Evolutionary conservation across 2,888 invertebrate genomes (phyloP), one percentile per base, ranked within the genome.

Genomic region (Sinopyrophorus schimmeli): DNA sequence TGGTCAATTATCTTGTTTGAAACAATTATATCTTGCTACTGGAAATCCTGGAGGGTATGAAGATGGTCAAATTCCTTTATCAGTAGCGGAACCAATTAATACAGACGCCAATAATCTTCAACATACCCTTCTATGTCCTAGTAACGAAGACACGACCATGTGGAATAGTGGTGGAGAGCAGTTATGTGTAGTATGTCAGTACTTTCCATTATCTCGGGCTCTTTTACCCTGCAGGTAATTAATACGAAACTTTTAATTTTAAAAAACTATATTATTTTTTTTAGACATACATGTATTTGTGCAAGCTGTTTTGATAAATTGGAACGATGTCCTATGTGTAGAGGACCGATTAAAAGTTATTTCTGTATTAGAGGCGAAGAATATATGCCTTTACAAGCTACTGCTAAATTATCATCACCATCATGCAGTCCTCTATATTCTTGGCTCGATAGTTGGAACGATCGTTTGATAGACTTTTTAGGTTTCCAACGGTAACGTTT

Each of bases 271-370:
- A 9, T 12, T 5, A 10, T 46, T 52, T 35, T 37, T 67, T 67
- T 41, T 53, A 74, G 89, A 10, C 92, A 92, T 74, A 89, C 91
- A 3, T 92, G 92, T 63, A 83, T 91, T 21, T 92, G 92, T 71
- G 84, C 85, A 14, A 78, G 83, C 30, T 92, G 92, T 68, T 85
- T 91, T 66, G 81, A 83, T 30, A 87, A 87, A 69, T 74, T 92
- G 57, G 88, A 89, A 69, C 82, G 87, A 59, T 92, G 92, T 69
- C 92, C 92, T 11, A 89, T 92, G 79, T 92, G 92, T 74, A 80
- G 92, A 49, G 86, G 88, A 59, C 83, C 82, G 27, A 90, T 92
- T 64, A 84, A 84, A 58, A 86, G 87, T 64, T 91, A 89, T 77
- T 92, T 92, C 76, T 87, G 89, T 72, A 90, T 87, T 64, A 76